Evolutionary conservation across 2,888 invertebrate species (phyloP), one percentile per base, ranked within the genome.

Genomic region (Hanleya hanleyi): DNA sequence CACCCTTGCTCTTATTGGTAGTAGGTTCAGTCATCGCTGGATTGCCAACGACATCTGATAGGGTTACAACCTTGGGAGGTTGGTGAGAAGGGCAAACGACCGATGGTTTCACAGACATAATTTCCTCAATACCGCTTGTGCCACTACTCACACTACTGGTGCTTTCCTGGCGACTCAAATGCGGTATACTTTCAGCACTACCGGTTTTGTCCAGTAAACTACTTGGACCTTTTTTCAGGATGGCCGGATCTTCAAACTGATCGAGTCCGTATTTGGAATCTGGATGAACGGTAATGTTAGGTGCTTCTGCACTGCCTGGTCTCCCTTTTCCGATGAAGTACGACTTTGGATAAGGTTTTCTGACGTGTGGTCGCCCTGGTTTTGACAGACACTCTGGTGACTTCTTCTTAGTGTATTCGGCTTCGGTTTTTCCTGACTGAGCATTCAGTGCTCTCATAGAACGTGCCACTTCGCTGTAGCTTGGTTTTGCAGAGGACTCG

Each of bases 201-300:
- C 72, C 68, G 1, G 38, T 75, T 50, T 75, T 78, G 35, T 57
- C 57, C 2, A 15, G 57, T 26, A 57, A 33, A n/a, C 22, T 3
- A 18, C 18, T 64, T 12, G 35, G 26, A 36, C 22, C 36, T 26
- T 64, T 64, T 33, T 22, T 57, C 32, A 57, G 12, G 1, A 57
- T 2, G 12, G 57, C 26, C 32, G 57, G 22, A 18, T 70, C 87
- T 26, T 85, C 84, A 84, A 88, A 88, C 61, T 83, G 82, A 75
- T 88, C 88, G 15, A 88, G 77, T 22, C 88, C 88, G 80, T 88
- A 88, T 51, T 84, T 86, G 6, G 87, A 87, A 75, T 85, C 82
- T 35, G 87, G 85, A n/a, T 35, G 51, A 15, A 68, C 68, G 32
- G 37, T n/a, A 5, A n/a, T 3, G n/a, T 12, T 64, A 3, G 64